phyloP scores from a whole-genome alignment of 2,888 invertebrate genomes.

The Polydesmus complanatus region DNA sequence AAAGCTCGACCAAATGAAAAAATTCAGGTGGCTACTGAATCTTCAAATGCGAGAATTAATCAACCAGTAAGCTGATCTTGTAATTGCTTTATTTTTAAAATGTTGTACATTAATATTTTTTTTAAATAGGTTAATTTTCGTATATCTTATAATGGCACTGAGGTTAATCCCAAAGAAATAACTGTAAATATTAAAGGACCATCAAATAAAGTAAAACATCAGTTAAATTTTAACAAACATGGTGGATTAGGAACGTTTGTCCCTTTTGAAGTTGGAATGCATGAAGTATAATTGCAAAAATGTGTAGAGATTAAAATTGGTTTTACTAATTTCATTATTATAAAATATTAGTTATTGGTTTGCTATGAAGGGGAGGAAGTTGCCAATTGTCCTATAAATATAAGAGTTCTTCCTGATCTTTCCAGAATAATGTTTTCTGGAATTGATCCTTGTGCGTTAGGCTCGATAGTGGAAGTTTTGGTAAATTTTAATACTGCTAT shows the following conservation, averaged over 20 bases:
- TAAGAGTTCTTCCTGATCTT: conserved; percentile 72
- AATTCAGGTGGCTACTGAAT: conserved; percentile 61
- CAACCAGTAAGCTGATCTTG: conserved; percentile 49
- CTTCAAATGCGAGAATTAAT: conserved; percentile 70
- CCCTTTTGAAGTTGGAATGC: conserved; percentile 84
- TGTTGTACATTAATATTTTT: background rate
- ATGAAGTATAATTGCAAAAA: conserved; percentile 46
- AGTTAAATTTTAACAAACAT: conserved; percentile 46
- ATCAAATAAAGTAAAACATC: conserved; percentile 47
- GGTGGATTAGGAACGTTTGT: conserved; percentile 70
- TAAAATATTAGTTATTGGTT: conserved; percentile 39
- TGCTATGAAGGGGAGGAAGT: conserved; percentile 45
- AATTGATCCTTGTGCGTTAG: conserved; percentile 88
- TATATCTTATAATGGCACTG: conserved; percentile 40
- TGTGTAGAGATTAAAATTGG: background rate
- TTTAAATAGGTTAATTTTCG: conserved; percentile 28
- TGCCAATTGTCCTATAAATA: conserved; percentile 50
- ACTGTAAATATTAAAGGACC: conserved; percentile 65
- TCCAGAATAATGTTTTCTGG: conserved; percentile 75
- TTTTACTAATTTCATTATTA: background rate
- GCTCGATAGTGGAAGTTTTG: conserved; percentile 87
- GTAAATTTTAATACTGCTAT: conserved; percentile 34
- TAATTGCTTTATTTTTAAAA: background rate
- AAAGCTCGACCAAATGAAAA: conserved; percentile 69
- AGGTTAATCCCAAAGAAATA: conserved; percentile 56